Evolutionary conservation across 2,888 invertebrate species (phyloP).

Genomic region (Andrena marginata): DNA sequence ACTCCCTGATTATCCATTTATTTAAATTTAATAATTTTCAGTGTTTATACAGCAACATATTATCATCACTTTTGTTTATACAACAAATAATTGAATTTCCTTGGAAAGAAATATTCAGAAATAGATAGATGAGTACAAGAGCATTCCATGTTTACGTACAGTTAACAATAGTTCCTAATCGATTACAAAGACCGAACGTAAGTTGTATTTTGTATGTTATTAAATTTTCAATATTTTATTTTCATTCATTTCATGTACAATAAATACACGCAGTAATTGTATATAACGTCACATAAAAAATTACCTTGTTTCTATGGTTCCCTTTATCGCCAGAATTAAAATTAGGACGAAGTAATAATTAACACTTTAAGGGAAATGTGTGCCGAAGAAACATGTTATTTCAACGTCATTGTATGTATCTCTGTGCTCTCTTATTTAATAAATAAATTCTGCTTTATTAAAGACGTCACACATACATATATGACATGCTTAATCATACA

Average conservation of each 20-base stretch:
- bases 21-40: neutral
- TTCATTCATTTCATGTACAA: neutral
- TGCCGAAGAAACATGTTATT: slow-evolving; percentile 25
- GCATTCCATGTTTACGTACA: slow-evolving; percentile 7
- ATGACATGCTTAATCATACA: slow-evolving; percentile 5
- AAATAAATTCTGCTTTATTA: slow-evolving; percentile 59
- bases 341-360: slow-evolving; percentile 9
- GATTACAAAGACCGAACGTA: slow-evolving; percentile 4
- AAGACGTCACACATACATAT: slow-evolving; percentile 19
- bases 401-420: slow-evolving; percentile 49
- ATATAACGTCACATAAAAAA: slow-evolving; percentile 3
- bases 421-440: slow-evolving; percentile 49
- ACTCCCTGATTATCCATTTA: neutral
- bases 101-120: neutral
- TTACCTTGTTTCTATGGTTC: slow-evolving; percentile 8
- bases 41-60: neutral
- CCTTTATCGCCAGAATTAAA: slow-evolving; percentile 17
- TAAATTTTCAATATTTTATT: neutral
- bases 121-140: neutral
- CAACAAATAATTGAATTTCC: too few species aligned
- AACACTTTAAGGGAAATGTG: slow-evolving; percentile 14
- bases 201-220: slow-evolving; percentile 8
- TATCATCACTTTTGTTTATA: too few species aligned
- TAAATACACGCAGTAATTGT: slow-evolving; percentile 15
- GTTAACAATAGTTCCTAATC: slow-evolving; percentile 20